A percentile compares a stretch with the other conserved stretches of the same genome.
Evolutionary conservation across 2,797 vertebrate genomes (phyloP).

Genomic region (Xerus rutilus): DNA sequence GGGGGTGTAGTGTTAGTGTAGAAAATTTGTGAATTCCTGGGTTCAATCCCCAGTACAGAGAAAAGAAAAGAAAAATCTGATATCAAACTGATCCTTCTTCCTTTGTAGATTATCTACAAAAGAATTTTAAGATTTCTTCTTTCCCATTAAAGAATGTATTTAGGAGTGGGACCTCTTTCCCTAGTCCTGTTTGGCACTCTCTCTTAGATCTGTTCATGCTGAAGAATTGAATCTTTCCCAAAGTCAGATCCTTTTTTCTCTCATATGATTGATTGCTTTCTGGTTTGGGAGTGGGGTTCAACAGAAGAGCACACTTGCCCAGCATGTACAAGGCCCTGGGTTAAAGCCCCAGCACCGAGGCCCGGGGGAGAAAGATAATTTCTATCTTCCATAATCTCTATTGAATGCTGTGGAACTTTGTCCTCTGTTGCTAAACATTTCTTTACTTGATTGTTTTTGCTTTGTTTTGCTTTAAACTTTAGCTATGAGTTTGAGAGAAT

Average conservation of each 20-base stretch:
- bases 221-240: neutral
- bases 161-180: neutral
- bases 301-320: neutral
- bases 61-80: neutral
- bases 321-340: neutral
- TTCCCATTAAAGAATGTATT: neutral
- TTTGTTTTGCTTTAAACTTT: neutral
- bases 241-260: neutral
- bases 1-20: neutral
- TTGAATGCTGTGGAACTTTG: neutral
- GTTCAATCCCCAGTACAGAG: neutral
- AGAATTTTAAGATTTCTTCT: neutral
- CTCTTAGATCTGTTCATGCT: neutral
- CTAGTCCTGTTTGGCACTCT: neutral
- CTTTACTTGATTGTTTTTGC: neutral
- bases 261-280: neutral
- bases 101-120: neutral
- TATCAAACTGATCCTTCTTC: neutral
- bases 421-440: neutral
- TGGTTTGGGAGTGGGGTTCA: neutral
- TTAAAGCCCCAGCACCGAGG: neutral
- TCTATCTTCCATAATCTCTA: conserved; percentile 34
- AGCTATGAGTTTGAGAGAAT: neutral
- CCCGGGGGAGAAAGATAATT: neutral
- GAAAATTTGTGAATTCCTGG: neutral